Percentiles rank a stretch among this genome's conserved stretches.
Evolutionary conservation across 37 sponge, comb jelly and placozoan species (phyloP).

Genomic region (Theonella swinhoei): DNA sequence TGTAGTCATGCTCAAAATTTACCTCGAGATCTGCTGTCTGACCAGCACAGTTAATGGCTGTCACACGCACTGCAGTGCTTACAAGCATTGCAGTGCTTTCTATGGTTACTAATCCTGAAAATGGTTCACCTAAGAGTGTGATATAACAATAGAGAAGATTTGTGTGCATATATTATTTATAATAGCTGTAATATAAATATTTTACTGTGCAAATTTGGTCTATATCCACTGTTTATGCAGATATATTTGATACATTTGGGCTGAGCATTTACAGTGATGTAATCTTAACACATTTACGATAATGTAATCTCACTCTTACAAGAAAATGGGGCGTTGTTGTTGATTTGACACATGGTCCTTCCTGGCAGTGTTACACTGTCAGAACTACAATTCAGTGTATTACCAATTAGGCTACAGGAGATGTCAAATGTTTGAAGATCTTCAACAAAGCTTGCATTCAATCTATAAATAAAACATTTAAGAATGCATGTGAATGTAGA

Average conservation of each 20-base stretch:
- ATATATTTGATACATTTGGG: too few relatives aligned
- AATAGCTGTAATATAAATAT: too few relatives aligned
- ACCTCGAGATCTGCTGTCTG: too few relatives aligned
- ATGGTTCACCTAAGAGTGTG: background rate
- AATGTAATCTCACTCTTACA: too few relatives aligned
- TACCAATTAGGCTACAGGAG: background rate
- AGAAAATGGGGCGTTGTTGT: background rate
- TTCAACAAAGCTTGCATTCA: background rate
- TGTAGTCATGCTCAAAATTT: too few relatives aligned
- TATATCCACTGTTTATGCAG: too few relatives aligned
- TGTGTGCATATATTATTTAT: too few relatives aligned
- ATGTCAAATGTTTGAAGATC: background rate
- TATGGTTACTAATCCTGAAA: background rate
- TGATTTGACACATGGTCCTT: background rate
- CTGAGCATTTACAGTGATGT: too few relatives aligned
- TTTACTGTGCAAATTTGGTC: background rate
- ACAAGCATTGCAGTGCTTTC: too few relatives aligned
- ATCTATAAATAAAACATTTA: background rate
- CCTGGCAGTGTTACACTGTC: background rate
- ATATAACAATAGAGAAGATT: too few relatives aligned
- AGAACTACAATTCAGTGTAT: background rate
- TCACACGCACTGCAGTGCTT: background rate
- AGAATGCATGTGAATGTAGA: too few relatives aligned
- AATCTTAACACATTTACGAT: too few relatives aligned
- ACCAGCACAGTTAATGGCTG: background rate